Evolutionary conservation across 1,140 invertebrate genomes (phyloP), one percentile per base, ranked within the genome.

Genomic region (Stenopsyche tienmushanensis): DNA sequence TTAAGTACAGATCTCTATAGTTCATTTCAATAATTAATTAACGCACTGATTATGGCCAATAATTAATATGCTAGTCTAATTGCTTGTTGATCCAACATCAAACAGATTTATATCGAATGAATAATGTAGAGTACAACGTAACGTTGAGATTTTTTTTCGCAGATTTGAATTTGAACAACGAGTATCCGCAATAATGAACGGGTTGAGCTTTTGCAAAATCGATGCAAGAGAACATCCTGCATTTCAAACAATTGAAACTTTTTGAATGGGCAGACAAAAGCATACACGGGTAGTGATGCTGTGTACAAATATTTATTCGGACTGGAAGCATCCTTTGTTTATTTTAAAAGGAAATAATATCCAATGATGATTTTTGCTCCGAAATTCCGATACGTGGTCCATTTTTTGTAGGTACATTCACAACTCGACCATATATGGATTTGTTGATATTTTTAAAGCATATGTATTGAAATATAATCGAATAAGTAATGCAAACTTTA

Each of bases 271-370:
- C 21, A 50, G 10, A 57, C n/a, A 24, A 57, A 42, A 42, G 54
- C 54, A 57, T 42, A 57, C 39, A 57, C 13, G 23, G n/a, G 41
- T 39, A 55, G 53, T 55, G 54, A 57, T 57, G 44, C 23, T 57
- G 20, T 17, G 39, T 25, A 42, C 54, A 15, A 57, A 57, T 57
- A 57, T 57, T 57, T 57, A 57, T 57, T 57, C 54, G 18, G 23
- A 42, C 39, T 24, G 54, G 17, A 21, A 41, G 18, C 3, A 13
- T 17, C 2, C 3, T 13, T 10, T 57, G 44, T 57, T 57, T 57
- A 41, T 41, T 57, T 57, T 57, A n/a, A 60, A 18, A 34, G 41
- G 24, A 49, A 60, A 60, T 60, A 60, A 60, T 47, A 60, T 60
- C 54, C 13, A 34, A 13, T 7, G 29, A 34, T 34, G 5, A 13